A percentile compares a stretch with the other conserved stretches of the same genome.
These are phyloP conservation scores for Silvanus unidentatus DNA, from an alignment of 2,888 invertebrate genomes.

Conservation along the genomic window DNA sequence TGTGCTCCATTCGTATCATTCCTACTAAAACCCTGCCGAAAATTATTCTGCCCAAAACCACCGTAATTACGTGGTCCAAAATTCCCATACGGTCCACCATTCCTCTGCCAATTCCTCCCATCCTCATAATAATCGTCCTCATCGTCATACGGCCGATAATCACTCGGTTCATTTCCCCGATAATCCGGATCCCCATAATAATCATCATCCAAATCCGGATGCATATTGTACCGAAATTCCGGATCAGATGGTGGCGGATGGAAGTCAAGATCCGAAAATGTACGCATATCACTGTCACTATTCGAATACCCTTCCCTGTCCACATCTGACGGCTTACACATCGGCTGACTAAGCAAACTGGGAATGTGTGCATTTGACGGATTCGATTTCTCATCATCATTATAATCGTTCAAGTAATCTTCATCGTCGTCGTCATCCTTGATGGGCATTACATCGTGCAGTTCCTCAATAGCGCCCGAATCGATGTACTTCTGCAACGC, in stretches of 20 bases:
- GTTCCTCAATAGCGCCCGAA: conserved; percentile 74
- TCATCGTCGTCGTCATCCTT: conserved; percentile 52
- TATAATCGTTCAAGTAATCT: conserved; percentile 48
- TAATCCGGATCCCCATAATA: conserved; percentile 23
- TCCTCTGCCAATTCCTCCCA: conserved; percentile 44
- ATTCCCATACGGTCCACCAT: conserved; percentile 30
- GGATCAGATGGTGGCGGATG: conserved; percentile 23
- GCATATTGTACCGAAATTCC: conserved; percentile 24
- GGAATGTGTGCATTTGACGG: conserved; percentile 2
- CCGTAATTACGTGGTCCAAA: conserved; percentile 15
- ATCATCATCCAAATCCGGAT: conserved; percentile 22
- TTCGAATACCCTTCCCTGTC: conserved; percentile 25
- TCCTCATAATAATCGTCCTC: conserved; percentile 45
- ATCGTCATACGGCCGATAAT: conserved; percentile 39
- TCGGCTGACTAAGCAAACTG: conserved; percentile 7
- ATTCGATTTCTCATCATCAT: conserved; percentile 41
- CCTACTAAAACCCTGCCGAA: conserved; percentile 12
- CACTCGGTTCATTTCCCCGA: conserved; percentile 37
- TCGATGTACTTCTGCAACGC: conserved; percentile 72
- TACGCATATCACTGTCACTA: conserved; percentile 31
- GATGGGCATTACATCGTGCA: conserved; percentile 70
- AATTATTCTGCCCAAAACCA: conserved; percentile 25
- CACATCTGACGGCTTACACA: conserved; percentile 14
- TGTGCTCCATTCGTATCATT: conserved; percentile 5
- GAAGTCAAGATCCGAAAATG: conserved; percentile 29